These are phyloP conservation scores for Ptilorrhoa leucosticta DNA, from an alignment of 2,113 vertebrate species.

Conservation along the genomic window DNA sequence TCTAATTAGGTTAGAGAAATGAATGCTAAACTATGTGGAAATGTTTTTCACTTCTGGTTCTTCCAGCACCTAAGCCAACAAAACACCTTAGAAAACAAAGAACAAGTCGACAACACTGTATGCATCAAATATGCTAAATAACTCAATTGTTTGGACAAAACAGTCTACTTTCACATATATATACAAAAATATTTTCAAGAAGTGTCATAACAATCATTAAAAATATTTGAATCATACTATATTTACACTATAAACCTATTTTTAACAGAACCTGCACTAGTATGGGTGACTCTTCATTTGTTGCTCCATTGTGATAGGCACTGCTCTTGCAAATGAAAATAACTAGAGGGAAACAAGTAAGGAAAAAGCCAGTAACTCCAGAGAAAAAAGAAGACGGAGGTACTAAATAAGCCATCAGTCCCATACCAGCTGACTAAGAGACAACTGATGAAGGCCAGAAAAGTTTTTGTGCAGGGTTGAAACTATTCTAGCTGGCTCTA, in stretches of 20 bases:
- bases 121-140: background rate
- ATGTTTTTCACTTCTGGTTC: background rate
- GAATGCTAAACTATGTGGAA: background rate
- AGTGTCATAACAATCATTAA: background rate
- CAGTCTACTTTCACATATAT: background rate
- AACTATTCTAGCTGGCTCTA: background rate
- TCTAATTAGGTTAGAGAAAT: conserved; percentile 18
- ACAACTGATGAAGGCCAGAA: background rate
- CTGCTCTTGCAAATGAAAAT: background rate
- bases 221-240: background rate
- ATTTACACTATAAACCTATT: background rate
- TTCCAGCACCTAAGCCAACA: background rate
- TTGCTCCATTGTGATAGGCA: background rate
- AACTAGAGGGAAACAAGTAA: background rate
- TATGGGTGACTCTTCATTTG: background rate
- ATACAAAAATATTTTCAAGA: background rate
- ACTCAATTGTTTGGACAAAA: background rate
- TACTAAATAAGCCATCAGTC: background rate
- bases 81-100: background rate
- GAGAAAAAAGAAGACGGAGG: background rate
- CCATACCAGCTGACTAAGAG: background rate
- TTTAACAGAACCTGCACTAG: background rate
- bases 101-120: background rate
- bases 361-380: background rate
- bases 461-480: background rate